Conservation (phyloP, 2,113 vertebrate species). For the Pitta sordida region DNA sequence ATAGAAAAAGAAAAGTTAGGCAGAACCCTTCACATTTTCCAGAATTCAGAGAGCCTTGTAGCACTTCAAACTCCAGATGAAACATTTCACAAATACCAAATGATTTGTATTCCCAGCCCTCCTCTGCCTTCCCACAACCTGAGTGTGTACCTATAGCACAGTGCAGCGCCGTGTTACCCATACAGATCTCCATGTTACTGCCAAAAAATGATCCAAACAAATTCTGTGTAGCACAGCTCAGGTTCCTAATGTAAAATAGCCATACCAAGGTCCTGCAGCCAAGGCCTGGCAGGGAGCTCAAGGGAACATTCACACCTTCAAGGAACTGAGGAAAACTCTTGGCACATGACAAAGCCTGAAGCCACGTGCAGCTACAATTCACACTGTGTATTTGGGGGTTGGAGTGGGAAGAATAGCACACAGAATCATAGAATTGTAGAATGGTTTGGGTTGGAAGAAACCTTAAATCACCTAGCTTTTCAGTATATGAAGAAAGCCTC, state of each 20-base stretch:
- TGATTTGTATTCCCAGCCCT: neutral
- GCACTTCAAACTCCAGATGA: neutral
- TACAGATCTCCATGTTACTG: neutral
- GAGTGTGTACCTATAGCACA: neutral
- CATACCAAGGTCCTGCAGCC: neutral
- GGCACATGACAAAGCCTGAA: neutral
- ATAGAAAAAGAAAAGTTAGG: neutral
- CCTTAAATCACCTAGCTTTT: no score
- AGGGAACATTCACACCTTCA: accelerated
- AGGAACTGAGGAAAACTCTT: neutral
- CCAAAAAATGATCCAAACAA: neutral
- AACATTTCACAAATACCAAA: neutral
- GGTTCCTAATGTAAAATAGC: neutral
- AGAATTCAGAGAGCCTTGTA: neutral
- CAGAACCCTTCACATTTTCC: neutral
- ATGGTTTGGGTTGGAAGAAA: neutral
- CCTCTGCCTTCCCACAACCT: neutral
- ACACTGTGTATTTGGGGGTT: no score
- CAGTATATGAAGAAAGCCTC: neutral
- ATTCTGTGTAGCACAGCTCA: neutral
- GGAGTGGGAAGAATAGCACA: neutral
- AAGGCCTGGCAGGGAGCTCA: neutral
- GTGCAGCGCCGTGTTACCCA: neutral
- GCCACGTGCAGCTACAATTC: accelerated
- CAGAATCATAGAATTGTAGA: accelerated